Conservation (phyloP, 53 echinoderm and acorn worm genomes). For the Arbacia lixula region DNA sequence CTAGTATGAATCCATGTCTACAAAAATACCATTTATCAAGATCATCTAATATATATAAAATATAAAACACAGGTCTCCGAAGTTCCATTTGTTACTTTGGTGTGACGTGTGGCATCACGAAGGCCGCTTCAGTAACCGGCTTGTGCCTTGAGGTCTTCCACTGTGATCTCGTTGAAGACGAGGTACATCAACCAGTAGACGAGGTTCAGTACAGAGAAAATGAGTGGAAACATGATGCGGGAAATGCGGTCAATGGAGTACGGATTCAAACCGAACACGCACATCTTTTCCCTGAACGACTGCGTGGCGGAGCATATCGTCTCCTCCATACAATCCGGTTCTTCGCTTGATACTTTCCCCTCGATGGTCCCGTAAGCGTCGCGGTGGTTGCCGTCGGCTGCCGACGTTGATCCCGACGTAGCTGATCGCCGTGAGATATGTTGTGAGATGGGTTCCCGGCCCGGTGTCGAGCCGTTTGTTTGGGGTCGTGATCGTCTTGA, state of each 20-base stretch:
- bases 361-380: constrained; percentile 42
- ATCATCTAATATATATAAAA: too few species aligned
- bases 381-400: background rate
- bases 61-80: too few species aligned
- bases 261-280: constrained; percentile 70
- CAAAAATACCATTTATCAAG: too few species aligned
- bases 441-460: constrained; percentile 1
- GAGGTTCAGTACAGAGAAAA: constrained; percentile 65
- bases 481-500: constrained; percentile 1
- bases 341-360: constrained; percentile 40
- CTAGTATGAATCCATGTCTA: too few species aligned
- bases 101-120: background rate
- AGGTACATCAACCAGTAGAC: constrained; percentile 83
- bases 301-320: constrained; percentile 40
- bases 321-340: constrained; percentile 39
- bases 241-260: constrained; percentile 68
- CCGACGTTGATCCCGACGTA: background rate
- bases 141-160: constrained; percentile 58
- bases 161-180: constrained; percentile 50
- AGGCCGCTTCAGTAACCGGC: background rate
- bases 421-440: background rate
- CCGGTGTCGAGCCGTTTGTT: background rate
- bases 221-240: constrained; percentile 68
- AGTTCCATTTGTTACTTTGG: too few species aligned
- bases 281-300: constrained; percentile 60